Base-by-base conservation (phyloP, 2,888 invertebrate genomes). In the Sarcophaga carnaria region DNA sequence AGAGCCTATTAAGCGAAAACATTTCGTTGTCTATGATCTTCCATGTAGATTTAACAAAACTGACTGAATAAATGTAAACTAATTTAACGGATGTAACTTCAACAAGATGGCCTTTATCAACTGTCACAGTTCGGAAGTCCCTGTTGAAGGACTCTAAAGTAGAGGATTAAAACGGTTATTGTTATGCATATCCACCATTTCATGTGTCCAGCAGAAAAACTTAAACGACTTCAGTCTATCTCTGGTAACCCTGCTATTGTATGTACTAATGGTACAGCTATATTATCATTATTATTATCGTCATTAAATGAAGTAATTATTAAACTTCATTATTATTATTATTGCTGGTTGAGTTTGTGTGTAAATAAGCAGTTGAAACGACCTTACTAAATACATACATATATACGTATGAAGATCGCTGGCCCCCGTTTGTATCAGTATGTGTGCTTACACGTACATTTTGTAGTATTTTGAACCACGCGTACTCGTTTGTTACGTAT, bases 401-500 rank as follows among this genome's bases (percentile, higher is more conserved):
- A 49, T 14, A 4, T 72, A 84, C 87, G 72, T 82, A 81, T 72
- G 71, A 81, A 83, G 77, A 83, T 83, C 72, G 37, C n/a, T 62
- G 22, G 14, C n/a, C 62, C 4, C 4, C 11, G 60, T 49, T 27
- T 71, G 20, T 70, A 25, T 17, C 1, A 70, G 45, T 54, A 25
- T 49, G 67, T 27, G 14, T 45, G 59, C 63, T 64, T 75, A 37
- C 75, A 25, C 11, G 70, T 60, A 37, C 22, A 22, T 22, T 11
- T 22, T 37, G 64, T 69, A 49, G 67, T 69, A 84, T 62, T 75
- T 75, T 54, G 17, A 74, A 86, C 78, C 63, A 81, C 47, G 14
- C 54, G 54, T 78, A 69, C 79, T 67, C 63, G 84, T 82, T 84
- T 76, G 78, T 86, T 87, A 84, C 83, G 81, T 84, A 75, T 71